phyloP scores from a whole-genome alignment of 1,140 invertebrate genomes.

The Tetraneura akinire region DNA sequence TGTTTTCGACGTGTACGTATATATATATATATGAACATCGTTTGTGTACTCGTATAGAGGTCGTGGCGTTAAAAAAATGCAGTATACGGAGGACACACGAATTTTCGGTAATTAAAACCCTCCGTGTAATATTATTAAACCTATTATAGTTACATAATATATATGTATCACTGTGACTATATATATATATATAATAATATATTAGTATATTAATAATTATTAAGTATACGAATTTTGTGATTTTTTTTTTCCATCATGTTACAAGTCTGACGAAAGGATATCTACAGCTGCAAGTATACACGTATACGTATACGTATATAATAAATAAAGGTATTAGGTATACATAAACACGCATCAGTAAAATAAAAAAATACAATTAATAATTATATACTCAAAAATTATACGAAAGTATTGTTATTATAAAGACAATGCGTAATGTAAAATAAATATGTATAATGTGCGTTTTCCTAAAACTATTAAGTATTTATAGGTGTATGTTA shows the following conservation, averaged over 20 bases:
- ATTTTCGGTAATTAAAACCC: constrained; percentile 19
- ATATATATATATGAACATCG: constrained; percentile 12
- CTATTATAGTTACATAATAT: neutral
- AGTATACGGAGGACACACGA: too few relatives aligned
- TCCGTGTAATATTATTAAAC: too few relatives aligned
- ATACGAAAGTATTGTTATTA: neutral
- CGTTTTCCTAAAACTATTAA: constrained; percentile 17
- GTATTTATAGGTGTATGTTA: too few relatives aligned
- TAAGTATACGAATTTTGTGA: neutral
- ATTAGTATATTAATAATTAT: too few relatives aligned
- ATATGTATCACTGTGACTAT: neutral
- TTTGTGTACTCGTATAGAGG: too few relatives aligned
- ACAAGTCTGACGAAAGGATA: constrained; percentile 17
- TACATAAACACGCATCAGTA: too few relatives aligned
- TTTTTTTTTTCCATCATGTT: neutral
- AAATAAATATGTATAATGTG: too few relatives aligned
- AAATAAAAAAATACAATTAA: constrained; percentile 14
- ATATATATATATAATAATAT: too few relatives aligned
- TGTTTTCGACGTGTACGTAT: constrained; percentile 21
- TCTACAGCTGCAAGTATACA: too few relatives aligned
- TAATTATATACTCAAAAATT: neutral
- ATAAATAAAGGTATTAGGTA: neutral
- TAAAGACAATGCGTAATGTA: neutral
- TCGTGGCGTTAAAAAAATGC: neutral
- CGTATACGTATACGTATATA: too few relatives aligned